These are phyloP conservation scores for Nothobranchius kuhntae DNA, from an alignment of 2,113 vertebrate species.

Conservation along the genomic window DNA sequence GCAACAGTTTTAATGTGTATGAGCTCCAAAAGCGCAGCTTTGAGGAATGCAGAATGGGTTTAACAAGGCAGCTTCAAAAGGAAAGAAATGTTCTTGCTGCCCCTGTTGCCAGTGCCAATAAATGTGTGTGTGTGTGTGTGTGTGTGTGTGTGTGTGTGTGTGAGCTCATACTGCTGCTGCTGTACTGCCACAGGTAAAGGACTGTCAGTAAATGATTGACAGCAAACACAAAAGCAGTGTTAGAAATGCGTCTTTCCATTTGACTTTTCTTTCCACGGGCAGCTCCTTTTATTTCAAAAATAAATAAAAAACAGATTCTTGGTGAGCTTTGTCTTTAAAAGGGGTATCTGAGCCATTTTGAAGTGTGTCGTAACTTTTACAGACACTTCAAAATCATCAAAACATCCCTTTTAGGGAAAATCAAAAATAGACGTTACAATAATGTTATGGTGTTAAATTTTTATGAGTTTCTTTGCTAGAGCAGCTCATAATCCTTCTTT, in stretches of 20 bases:
- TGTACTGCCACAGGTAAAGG: constrained; percentile 59
- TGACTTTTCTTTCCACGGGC: constrained; percentile 43
- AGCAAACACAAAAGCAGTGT: constrained; percentile 45
- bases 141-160: background rate
- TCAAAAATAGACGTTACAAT: too few relatives aligned
- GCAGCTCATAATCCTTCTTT: too few relatives aligned
- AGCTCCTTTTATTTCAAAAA: constrained; percentile 27
- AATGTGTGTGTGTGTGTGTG: background rate
- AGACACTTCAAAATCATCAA: too few relatives aligned
- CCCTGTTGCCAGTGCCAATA: constrained; percentile 16
- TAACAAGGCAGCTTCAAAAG: constrained; percentile 59
- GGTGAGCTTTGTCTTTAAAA: too few relatives aligned
- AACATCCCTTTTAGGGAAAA: too few relatives aligned
- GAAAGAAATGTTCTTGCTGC: constrained; percentile 52
- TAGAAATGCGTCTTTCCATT: constrained; percentile 23
- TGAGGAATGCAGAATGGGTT: constrained; percentile 61
- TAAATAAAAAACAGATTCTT: too few relatives aligned
- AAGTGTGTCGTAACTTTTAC: too few relatives aligned
- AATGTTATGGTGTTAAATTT: too few relatives aligned
- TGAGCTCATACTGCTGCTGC: constrained; percentile 61
- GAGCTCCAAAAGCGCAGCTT: constrained; percentile 48
- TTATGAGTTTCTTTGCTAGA: too few relatives aligned
- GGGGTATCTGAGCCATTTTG: too few relatives aligned
- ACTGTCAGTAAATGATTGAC: constrained; percentile 48
- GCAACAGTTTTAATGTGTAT: constrained; percentile 34